Conservation (phyloP, 2,113 vertebrate species). For the Rhinolophus ferrumequinum region DNA sequence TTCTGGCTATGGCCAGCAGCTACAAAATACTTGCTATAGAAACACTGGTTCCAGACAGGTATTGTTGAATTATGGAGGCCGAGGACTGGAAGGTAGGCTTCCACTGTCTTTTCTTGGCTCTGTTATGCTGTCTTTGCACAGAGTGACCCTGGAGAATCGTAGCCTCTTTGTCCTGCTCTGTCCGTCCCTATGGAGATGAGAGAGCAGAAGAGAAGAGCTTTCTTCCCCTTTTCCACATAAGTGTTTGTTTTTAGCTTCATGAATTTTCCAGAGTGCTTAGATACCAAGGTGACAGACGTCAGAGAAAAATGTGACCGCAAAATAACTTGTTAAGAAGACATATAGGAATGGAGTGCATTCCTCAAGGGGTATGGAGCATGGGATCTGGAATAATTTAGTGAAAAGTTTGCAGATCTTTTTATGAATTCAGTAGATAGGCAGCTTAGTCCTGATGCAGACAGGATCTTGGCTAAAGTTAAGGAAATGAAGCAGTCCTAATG, state of each 20-base stretch:
- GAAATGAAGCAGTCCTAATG: slow-evolving; percentile 35
- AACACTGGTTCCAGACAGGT: not conserved
- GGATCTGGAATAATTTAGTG: not conserved
- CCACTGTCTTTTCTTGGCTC: slow-evolving; percentile 37
- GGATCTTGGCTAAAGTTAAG: not conserved
- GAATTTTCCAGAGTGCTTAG: slow-evolving; percentile 71
- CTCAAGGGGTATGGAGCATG: not conserved
- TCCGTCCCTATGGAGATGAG: slow-evolving; percentile 78
- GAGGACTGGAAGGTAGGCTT: slow-evolving; percentile 10
- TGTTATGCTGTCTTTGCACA: slow-evolving; percentile 43
- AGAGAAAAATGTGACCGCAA: slow-evolving; percentile 69
- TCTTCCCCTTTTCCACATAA: slow-evolving; percentile 58
- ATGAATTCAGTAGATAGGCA: not conserved
- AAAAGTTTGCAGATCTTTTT: not conserved
- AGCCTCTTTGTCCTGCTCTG: slow-evolving; percentile 58
- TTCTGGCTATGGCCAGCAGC: not conserved
- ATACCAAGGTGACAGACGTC: slow-evolving; percentile 75
- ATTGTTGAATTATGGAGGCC: not conserved
- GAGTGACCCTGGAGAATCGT: slow-evolving; percentile 70
- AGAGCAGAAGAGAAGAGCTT: slow-evolving; percentile 45
- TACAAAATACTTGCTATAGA: not conserved
- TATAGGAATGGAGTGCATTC: slow-evolving; percentile 39
- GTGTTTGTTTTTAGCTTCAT: slow-evolving; percentile 76
- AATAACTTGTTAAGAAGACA: slow-evolving; percentile 69
- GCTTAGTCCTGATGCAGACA: not conserved